Evolutionary conservation across 2,113 vertebrate species (phyloP).

Genomic region (Halichoerus grypus): DNA sequence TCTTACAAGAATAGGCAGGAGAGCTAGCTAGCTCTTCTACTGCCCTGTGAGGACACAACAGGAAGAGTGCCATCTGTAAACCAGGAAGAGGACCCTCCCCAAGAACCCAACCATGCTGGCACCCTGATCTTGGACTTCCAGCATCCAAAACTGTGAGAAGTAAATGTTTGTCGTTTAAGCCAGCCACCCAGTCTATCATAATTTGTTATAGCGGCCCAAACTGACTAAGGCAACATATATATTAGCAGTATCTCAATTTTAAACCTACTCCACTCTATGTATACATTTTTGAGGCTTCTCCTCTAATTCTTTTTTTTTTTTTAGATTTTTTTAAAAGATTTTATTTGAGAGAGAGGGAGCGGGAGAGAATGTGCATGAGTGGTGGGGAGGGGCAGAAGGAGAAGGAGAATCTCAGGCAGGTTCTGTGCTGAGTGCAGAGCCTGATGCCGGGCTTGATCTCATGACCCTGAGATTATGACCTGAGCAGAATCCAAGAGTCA

Average conservation of each 20-base stretch:
- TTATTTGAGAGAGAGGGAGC: neutral
- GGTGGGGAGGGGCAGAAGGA: neutral
- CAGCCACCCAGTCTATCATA: neutral
- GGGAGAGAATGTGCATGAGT: neutral
- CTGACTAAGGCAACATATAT: neutral
- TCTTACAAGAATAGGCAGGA: neutral
- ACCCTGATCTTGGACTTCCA: neutral
- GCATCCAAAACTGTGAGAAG: neutral
- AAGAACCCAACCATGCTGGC: neutral
- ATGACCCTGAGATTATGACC: neutral
- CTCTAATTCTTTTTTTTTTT: neutral
- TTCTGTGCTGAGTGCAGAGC: neutral
- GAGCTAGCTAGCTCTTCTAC: neutral
- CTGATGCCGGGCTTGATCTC: neutral
- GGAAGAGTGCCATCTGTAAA: neutral
- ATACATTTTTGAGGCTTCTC: neutral
- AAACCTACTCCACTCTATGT: neutral
- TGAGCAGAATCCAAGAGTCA: neutral
- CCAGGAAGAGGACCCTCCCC: neutral
- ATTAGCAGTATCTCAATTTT: neutral
- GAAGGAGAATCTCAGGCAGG: neutral
- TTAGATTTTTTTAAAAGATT: neutral
- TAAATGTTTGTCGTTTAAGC: neutral
- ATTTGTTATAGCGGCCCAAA: neutral
- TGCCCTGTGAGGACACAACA: neutral